Evolutionary conservation across 2,888 invertebrate genomes (phyloP).

Genomic region (Drosophila pegasa): DNA sequence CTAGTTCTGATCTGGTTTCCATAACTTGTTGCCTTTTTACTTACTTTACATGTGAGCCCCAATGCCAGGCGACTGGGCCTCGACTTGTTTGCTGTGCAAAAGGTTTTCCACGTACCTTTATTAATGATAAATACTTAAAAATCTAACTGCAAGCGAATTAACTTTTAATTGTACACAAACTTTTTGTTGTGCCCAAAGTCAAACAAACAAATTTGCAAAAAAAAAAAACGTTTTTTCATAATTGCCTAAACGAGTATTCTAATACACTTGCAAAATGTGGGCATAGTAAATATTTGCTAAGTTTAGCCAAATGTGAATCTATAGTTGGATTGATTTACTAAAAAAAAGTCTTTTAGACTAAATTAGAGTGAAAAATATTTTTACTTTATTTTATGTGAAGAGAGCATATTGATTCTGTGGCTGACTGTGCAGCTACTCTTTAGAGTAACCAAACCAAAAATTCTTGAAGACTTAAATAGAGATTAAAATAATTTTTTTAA

Average conservation of each 20-base stretch:
- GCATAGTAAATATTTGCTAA: background rate
- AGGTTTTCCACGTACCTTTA: slow-evolving; percentile 7
- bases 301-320: background rate
- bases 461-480: too few relatives aligned
- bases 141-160: slow-evolving; percentile 11
- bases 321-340: slow-evolving; percentile 4
- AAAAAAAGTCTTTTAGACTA: background rate
- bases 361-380: background rate
- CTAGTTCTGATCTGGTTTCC: slow-evolving; percentile 46
- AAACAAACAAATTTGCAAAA: slow-evolving; percentile 1
- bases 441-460: background rate
- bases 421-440: background rate
- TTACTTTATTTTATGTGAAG: background rate
- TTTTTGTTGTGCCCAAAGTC: slow-evolving; percentile 2
- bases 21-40: slow-evolving; percentile 18
- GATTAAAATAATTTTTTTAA: too few relatives aligned
- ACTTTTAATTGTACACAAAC: background rate
- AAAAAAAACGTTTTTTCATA: slow-evolving; percentile 6
- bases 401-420: background rate
- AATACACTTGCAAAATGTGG: slow-evolving; percentile 12
- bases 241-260: slow-evolving; percentile 21
- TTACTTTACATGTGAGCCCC: slow-evolving; percentile 31
- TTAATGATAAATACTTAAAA: slow-evolving; percentile 12
- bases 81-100: slow-evolving; percentile 28
- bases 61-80: slow-evolving; percentile 64